phyloP scores from a whole-genome alignment of 2,113 vertebrate genomes.

The Trogon melanurus region DNA sequence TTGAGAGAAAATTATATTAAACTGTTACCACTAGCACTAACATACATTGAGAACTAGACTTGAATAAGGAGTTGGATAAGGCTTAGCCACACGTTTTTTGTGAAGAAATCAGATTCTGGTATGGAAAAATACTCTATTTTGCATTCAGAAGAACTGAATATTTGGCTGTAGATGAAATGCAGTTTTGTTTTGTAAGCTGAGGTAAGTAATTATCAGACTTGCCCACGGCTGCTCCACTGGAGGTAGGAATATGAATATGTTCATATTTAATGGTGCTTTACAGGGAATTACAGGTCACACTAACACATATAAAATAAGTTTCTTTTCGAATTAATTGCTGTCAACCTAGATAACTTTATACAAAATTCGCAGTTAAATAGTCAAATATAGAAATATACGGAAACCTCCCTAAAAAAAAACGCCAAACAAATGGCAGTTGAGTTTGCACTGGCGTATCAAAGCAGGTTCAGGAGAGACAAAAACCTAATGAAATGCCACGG shows the following conservation, averaged over 20 bases:
- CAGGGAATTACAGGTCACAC: neutral
- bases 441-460: neutral
- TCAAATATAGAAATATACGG: neutral
- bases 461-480: neutral
- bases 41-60: neutral
- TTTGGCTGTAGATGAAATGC: conserved; percentile 35
- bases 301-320: neutral
- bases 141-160: neutral
- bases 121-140: conserved; percentile 28
- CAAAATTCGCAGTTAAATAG: neutral
- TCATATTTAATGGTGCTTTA: neutral
- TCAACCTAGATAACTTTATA: neutral
- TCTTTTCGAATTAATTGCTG: neutral
- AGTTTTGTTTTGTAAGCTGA: conserved; percentile 29
- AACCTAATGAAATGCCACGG: neutral
- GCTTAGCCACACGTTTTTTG: neutral
- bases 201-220: conserved; percentile 22
- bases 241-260: conserved; percentile 2
- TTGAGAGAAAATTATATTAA: conserved; percentile 2
- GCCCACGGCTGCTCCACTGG: neutral
- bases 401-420: neutral
- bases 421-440: neutral
- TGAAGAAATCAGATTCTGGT: neutral
- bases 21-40: neutral
- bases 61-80: neutral